Evolutionary conservation across 2,113 vertebrate genomes (phyloP), one percentile per base, ranked within the genome.

Genomic region (Bagarius yarrelli): DNA sequence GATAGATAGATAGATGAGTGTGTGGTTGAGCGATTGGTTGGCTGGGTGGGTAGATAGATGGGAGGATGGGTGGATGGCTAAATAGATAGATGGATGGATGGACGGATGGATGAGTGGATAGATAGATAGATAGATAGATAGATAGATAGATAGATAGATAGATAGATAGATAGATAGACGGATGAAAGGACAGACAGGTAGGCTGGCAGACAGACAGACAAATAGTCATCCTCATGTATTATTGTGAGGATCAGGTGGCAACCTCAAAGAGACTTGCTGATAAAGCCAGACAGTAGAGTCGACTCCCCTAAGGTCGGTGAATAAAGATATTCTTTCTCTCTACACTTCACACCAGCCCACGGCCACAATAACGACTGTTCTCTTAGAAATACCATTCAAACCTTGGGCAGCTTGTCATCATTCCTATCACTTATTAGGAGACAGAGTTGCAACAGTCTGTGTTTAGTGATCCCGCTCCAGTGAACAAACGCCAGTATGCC

Each of bases 221-320:
- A n/a, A 78, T 16, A 27, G 14, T 55, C 14, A 25, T 13, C 40
- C 53, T 27, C 59, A 44, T 53, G 57, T 74, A 71, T 69, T 50
- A 67, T 21, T 23, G 61, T 71, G 72, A 80, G 64, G 77, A 80
- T 78, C 73, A 84, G 69, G 82, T 21, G n/a, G 40, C 21, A 34
- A 64, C 44, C 64, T 86, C 79, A 79, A 86, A 71, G 80, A 81
- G 71, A 83, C 67, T 69, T 16, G n/a, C 74, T 81, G 72, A 64
- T 77, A 61, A 40, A 63, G 78, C 76, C 85, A 84, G 73, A 81
- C 67, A 79, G 77, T 69, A 56, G 76, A 84, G 23, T 25, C 4
- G 64, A 32, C 18, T 44, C 81, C 80, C 72, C 83, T 27, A 60
- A 72, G 77, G 82, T 84, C n/a, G 71, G 60, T 60, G 67, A 83